Conservation (phyloP, 2,888 invertebrate genomes). For the Thymelicus lineola region DNA sequence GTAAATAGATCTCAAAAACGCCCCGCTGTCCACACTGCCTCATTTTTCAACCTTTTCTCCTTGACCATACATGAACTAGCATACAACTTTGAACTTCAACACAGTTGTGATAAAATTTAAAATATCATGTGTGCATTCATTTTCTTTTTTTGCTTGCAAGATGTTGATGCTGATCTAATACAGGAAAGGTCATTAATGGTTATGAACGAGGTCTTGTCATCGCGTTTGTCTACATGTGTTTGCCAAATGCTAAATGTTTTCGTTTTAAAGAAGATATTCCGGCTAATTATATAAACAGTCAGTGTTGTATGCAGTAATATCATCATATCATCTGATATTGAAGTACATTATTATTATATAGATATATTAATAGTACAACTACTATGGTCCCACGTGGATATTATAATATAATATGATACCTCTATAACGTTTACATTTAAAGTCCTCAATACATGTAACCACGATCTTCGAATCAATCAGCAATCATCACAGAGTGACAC, state of each 20-base stretch:
- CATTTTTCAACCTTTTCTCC: conserved; percentile 43
- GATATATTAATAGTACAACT: too few species aligned
- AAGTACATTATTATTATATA: too few species aligned
- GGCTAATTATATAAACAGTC: too few species aligned
- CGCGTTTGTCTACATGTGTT: background rate
- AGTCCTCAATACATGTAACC: too few species aligned
- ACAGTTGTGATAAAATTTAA: background rate
- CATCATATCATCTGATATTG: too few species aligned
- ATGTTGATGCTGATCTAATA: background rate
- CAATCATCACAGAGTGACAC: too few species aligned
- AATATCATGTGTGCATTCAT: background rate
- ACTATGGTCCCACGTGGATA: too few species aligned
- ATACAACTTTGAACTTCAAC: conserved; percentile 16
- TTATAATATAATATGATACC: too few species aligned
- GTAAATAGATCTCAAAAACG: conserved; percentile 67
- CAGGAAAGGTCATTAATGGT: background rate
- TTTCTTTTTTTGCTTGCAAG: background rate
- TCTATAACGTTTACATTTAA: too few species aligned
- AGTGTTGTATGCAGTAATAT: too few species aligned
- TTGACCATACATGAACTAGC: conserved; percentile 40
- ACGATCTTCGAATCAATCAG: too few species aligned
- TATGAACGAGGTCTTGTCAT: background rate
- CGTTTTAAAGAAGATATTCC: too few species aligned
- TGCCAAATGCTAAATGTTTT: background rate
- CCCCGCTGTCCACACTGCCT: conserved; percentile 42